These are phyloP conservation scores for Anguilla obscura DNA, from an alignment of 2,797 vertebrate species.

Conservation along the genomic window DNA sequence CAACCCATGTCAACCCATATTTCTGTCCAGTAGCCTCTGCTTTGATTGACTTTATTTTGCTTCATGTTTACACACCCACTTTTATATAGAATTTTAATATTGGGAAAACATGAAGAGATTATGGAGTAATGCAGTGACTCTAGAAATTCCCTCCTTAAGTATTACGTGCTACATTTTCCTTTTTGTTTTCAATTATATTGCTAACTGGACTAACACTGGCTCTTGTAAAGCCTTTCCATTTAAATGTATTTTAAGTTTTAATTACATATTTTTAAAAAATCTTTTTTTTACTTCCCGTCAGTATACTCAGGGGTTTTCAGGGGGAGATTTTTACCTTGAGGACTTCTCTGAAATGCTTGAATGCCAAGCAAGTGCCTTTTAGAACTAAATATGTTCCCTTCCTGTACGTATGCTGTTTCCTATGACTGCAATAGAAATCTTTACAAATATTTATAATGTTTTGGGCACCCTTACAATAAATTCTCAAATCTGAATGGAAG, in stretches of 20 bases:
- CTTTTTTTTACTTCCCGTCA: neutral
- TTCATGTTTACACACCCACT: neutral
- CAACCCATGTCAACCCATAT: neutral
- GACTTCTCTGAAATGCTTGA: neutral
- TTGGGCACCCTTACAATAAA: neutral
- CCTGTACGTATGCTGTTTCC: neutral
- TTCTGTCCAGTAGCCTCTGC: too few species aligned
- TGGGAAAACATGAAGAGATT: neutral
- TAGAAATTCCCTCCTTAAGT: neutral
- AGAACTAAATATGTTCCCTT: neutral
- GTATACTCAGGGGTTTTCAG: neutral
- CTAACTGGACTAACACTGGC: neutral
- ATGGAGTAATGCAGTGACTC: too few species aligned
- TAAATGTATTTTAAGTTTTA: neutral
- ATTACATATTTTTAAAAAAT: neutral
- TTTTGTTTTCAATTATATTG: neutral
- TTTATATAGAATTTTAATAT: neutral
- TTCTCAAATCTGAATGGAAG: neutral
- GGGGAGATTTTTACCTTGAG: neutral
- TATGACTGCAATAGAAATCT: neutral
- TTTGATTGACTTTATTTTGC: neutral
- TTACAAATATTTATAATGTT: neutral
- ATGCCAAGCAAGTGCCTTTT: neutral
- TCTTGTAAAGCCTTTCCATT: neutral
- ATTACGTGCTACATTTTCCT: neutral